Evolutionary conservation across 1,140 invertebrate genomes (phyloP).

Genomic region (Heliconius eleuchia): DNA sequence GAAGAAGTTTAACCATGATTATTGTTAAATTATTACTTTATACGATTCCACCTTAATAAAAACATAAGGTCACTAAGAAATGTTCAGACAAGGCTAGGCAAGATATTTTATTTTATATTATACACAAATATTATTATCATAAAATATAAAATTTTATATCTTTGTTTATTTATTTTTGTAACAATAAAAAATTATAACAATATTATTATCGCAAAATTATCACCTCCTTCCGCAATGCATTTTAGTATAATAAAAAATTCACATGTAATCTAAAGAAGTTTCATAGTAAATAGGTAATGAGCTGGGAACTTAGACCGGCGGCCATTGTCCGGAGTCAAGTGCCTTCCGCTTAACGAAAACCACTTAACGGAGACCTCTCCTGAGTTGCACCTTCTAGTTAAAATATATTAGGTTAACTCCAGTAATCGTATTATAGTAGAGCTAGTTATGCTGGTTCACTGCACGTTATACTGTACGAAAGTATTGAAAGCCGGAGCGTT

Average conservation of each 20-base stretch:
- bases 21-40: background rate
- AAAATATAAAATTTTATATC: background rate
- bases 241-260: constrained; percentile 42
- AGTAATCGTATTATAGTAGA: constrained; percentile 48
- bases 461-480: constrained; percentile 66
- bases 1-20: background rate
- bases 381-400: constrained; percentile 47
- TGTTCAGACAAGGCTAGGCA: background rate
- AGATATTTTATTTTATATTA: background rate
- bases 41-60: background rate
- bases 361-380: constrained; percentile 54
- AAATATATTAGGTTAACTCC: constrained; percentile 44
- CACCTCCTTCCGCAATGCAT: constrained; percentile 30
- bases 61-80: background rate
- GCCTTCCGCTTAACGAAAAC: constrained; percentile 64
- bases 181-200: constrained; percentile 20
- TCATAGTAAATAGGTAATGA: constrained; percentile 76
- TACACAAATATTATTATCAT: background rate
- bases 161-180: constrained; percentile 9
- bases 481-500: constrained; percentile 74
- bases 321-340: constrained; percentile 69
- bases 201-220: constrained; percentile 36
- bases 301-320: constrained; percentile 71
- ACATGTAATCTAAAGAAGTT: constrained; percentile 52
- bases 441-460: constrained; percentile 49